Conservation (phyloP, 2,888 invertebrate species). For the Strigamia transsilvanica region DNA sequence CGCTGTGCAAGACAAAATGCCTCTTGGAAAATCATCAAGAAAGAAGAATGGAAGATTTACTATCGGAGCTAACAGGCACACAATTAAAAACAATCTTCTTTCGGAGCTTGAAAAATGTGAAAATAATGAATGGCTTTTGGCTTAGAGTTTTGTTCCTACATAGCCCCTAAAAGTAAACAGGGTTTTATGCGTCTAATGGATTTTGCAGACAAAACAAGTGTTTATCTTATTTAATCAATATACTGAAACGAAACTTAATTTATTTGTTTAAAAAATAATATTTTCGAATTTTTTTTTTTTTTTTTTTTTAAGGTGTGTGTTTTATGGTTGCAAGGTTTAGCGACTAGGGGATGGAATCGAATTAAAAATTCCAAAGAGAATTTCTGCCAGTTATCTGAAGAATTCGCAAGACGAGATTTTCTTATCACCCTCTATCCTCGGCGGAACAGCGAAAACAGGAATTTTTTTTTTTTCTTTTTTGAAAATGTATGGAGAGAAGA, state of each 20-base stretch:
- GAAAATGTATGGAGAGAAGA: not conserved
- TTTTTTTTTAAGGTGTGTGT: constrained; percentile 11
- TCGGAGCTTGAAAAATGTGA: constrained; percentile 14
- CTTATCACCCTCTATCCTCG: constrained; percentile 13
- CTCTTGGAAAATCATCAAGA: constrained; percentile 42
- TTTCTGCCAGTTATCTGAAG: constrained; percentile 33
- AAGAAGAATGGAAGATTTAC: constrained; percentile 36
- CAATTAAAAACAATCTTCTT: constrained; percentile 40
- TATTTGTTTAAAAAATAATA: too few relatives aligned
- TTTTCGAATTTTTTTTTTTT: not conserved
- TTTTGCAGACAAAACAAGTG: constrained; percentile 14
- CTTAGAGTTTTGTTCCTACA: not conserved
- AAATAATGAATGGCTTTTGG: constrained; percentile 36
- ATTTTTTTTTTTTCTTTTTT: too few relatives aligned
- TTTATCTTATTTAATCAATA: constrained; percentile 13
- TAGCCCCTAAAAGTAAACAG: constrained; percentile 29
- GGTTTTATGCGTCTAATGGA: constrained; percentile 32
- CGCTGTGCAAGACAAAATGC: constrained; percentile 27
- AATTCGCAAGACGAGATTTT: constrained; percentile 7
- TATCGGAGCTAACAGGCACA: constrained; percentile 18
- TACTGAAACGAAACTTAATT: not conserved
- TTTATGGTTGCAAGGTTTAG: not conserved
- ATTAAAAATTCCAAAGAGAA: constrained; percentile 43
- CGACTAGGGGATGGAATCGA: not conserved
- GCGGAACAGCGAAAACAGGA: constrained; percentile 31